These are phyloP conservation scores for Alloscopus bannaensis DNA, from an alignment of 2,888 invertebrate species.

Conservation along the genomic window DNA sequence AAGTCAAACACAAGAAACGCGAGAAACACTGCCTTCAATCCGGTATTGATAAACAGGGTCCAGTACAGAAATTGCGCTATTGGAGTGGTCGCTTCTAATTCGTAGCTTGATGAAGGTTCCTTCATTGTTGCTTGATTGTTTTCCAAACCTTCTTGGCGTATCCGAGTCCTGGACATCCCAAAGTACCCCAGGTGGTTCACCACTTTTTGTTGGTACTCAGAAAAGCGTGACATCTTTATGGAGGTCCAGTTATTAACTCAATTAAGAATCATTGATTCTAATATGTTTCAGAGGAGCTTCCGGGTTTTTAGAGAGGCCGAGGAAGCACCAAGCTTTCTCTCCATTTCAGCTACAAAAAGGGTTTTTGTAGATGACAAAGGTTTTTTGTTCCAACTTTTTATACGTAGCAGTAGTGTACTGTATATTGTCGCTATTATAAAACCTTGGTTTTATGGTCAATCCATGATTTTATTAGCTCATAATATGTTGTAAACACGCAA, in stretches of 20 bases:
- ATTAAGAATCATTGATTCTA: background rate
- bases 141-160: background rate
- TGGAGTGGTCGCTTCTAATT: background rate
- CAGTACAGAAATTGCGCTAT: conserved; percentile 23
- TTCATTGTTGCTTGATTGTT: background rate
- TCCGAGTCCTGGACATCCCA: conserved; percentile 28
- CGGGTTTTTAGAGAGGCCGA: too few relatives aligned
- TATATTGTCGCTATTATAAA: too few relatives aligned
- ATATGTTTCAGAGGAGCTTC: background rate
- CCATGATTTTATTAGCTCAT: too few relatives aligned
- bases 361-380: too few relatives aligned
- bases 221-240: conserved; percentile 13
- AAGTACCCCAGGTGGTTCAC: conserved; percentile 38
- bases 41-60: conserved; percentile 17
- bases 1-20: conserved; percentile 21
- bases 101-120: too few relatives aligned
- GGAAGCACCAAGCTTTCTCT: too few relatives aligned
- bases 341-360: too few relatives aligned
- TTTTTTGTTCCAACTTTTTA: too few relatives aligned
- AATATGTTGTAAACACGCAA: too few relatives aligned
- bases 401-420: too few relatives aligned
- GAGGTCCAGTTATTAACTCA: too few relatives aligned
- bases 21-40: conserved; percentile 23
- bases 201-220: conserved; percentile 27
- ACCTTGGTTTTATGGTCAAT: too few relatives aligned